Evolutionary conservation across 2,888 invertebrate species (phyloP).

Genomic region (Deroplatys truncata): DNA sequence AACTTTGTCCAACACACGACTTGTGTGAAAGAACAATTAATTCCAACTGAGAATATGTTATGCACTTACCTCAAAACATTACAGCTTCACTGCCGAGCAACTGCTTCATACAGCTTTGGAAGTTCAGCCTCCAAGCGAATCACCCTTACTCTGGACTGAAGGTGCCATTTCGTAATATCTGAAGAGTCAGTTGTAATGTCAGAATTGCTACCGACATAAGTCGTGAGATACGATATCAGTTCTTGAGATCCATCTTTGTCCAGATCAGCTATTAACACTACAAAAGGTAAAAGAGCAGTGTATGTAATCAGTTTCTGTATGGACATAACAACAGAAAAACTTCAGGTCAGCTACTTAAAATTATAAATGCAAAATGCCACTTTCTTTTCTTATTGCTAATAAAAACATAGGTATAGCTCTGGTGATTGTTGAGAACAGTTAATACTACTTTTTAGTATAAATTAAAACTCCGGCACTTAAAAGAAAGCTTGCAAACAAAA

Average conservation of each 20-base stretch:
- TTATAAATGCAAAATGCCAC: too few relatives aligned
- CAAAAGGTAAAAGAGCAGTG: neutral
- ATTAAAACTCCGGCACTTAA: too few relatives aligned
- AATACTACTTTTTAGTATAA: too few relatives aligned
- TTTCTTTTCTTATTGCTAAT: too few relatives aligned
- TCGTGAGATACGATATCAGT: constrained; percentile 70
- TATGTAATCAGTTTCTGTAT: neutral
- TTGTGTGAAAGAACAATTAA: too few relatives aligned
- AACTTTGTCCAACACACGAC: too few relatives aligned
- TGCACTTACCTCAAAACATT: neutral
- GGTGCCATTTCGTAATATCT: constrained; percentile 48
- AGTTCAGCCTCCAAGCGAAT: constrained; percentile 68
- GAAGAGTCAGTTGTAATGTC: neutral
- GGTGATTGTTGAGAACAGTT: too few relatives aligned
- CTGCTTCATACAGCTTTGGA: constrained; percentile 60
- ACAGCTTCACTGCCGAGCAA: constrained; percentile 26
- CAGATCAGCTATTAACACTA: constrained; percentile 65
- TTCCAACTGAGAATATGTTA: too few relatives aligned
- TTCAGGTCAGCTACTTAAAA: too few relatives aligned
- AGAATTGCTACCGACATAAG: constrained; percentile 45
- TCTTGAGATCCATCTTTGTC: constrained; percentile 74
- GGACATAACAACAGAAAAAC: too few relatives aligned
- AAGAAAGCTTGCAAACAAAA: too few relatives aligned
- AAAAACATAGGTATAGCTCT: too few relatives aligned
- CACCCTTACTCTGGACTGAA: constrained; percentile 64